phyloP scores from a whole-genome alignment of 1,140 invertebrate genomes.

The Penaeus japonicus region DNA sequence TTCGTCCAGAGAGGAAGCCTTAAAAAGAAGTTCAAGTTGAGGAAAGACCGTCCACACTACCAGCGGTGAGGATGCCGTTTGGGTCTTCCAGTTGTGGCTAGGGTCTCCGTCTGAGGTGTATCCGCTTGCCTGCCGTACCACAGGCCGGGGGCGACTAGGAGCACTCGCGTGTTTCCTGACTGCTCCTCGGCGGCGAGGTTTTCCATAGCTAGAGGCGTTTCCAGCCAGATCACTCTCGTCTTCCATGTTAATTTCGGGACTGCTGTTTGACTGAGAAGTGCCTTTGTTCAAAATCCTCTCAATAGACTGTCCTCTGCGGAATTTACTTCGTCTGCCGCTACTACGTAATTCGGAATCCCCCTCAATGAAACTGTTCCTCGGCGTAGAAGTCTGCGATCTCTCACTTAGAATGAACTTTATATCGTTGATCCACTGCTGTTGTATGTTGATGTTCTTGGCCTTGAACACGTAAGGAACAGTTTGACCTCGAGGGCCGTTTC shows the following conservation, averaged over 20 bases:
- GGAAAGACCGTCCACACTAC: slow-evolving; percentile 42
- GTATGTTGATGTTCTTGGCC: slow-evolving; percentile 48
- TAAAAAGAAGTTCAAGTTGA: slow-evolving; percentile 25
- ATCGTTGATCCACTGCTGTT: slow-evolving; percentile 50
- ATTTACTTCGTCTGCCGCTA: slow-evolving; percentile 9
- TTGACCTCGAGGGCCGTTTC: slow-evolving; percentile 37
- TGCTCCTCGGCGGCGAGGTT: neutral
- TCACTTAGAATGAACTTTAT: slow-evolving; percentile 23
- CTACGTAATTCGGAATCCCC: neutral
- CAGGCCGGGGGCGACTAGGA: neutral
- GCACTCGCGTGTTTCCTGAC: slow-evolving; percentile 26
- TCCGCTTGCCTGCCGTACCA: slow-evolving; percentile 23
- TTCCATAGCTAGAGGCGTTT: neutral
- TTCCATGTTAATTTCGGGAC: neutral
- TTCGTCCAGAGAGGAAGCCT: neutral
- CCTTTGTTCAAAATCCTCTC: slow-evolving; percentile 6
- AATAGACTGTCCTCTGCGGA: slow-evolving; percentile 20
- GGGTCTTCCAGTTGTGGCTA: neutral
- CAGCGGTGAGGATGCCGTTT: neutral
- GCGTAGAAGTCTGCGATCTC: neutral
- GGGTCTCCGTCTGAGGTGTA: slow-evolving; percentile 21
- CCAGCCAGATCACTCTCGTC: neutral
- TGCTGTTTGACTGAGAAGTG: neutral
- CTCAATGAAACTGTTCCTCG: slow-evolving; percentile 40
- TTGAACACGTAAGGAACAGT: slow-evolving; percentile 30